Conservation (phyloP, 2,888 invertebrate genomes). For the Hemithea aestivaria region DNA sequence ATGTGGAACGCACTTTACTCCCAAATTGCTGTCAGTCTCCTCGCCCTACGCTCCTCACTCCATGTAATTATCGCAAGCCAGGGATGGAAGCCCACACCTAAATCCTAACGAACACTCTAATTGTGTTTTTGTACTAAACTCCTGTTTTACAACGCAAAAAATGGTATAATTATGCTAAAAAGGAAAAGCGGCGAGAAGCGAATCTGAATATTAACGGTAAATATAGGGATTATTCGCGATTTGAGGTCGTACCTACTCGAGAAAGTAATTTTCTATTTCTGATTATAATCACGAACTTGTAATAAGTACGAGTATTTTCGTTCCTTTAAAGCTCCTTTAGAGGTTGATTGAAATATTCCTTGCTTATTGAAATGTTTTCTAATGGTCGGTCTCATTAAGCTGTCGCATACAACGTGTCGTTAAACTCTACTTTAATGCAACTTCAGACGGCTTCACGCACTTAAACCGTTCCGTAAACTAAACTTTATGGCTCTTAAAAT, state of each 20-base stretch:
- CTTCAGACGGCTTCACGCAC: slow-evolving; percentile 30
- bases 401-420: slow-evolving; percentile 23
- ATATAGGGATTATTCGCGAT: slow-evolving; percentile 25
- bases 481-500: slow-evolving; percentile 46
- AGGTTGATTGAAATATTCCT: no score
- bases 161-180: slow-evolving; percentile 30
- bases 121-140: slow-evolving; percentile 29
- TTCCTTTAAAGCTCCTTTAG: no score
- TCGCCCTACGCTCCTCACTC: slow-evolving; percentile 31
- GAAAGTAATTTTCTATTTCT: slow-evolving; percentile 7
- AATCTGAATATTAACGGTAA: slow-evolving; percentile 26
- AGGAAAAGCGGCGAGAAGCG: slow-evolving; percentile 21
- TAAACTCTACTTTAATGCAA: slow-evolving; percentile 26
- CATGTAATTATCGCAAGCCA: slow-evolving; percentile 44
- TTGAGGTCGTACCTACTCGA: slow-evolving; percentile 17
- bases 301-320: no score
- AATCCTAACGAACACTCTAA: slow-evolving; percentile 26
- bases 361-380: no score
- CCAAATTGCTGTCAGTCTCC: slow-evolving; percentile 46
- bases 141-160: slow-evolving; percentile 26
- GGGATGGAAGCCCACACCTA: slow-evolving; percentile 11
- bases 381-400: slow-evolving; percentile 18
- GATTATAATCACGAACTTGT: slow-evolving; percentile 10
- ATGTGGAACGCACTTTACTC: slow-evolving; percentile 52
- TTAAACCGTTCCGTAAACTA: slow-evolving; percentile 33